Evolutionary conservation across 2,113 vertebrate genomes (phyloP), one percentile per base, ranked within the genome.

Genomic region (Apistogramma diplotaenia): DNA sequence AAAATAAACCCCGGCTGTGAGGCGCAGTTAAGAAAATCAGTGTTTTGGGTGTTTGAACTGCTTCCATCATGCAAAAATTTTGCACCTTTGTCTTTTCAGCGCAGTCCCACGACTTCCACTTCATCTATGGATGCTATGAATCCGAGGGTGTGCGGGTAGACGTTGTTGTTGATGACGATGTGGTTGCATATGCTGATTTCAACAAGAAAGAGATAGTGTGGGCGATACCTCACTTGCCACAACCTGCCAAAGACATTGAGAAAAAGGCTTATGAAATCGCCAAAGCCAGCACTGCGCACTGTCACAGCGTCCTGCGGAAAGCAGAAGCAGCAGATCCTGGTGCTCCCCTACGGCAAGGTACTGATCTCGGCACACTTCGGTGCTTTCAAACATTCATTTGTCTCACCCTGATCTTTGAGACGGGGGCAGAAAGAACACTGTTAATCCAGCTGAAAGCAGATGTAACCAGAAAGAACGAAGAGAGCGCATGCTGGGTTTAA

Each of bases 61-160:
- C 40, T 46, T 67, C 62, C 62, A 46, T 67, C 23, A 3, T 43
- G 23, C 40, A 43, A 13, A 57, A 7, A 43, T 25, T 43, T 61
- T 54, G 13, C 21, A 51, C 59, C 27, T n/a, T 33, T 46, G 53
- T 25, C 57, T 76, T 76, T 62, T 37, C 54, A 84, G 82, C 23
- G 1, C 23, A 46, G 3, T 11, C 29, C 11, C 82, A 84, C 7
- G 27, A 75, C 31, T 75, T 79, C 60, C 71, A 53, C n/a, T 75
- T 43, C 82, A 54, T 31, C 13, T 79, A 79, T 6, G 59, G 53
- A 7, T 84, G 82, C 76, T 79, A 70, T 16, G 71, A 84, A 13
- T 54, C 76, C 55, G 11, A 29, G 1, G 54, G 70, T 2, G 76
- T 79, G 33, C 29, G 71, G 31, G 82, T 79, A 19, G 76, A 84